These are phyloP conservation scores for Varecia variegata DNA, from an alignment of 2,797 vertebrate genomes.

Conservation along the genomic window DNA sequence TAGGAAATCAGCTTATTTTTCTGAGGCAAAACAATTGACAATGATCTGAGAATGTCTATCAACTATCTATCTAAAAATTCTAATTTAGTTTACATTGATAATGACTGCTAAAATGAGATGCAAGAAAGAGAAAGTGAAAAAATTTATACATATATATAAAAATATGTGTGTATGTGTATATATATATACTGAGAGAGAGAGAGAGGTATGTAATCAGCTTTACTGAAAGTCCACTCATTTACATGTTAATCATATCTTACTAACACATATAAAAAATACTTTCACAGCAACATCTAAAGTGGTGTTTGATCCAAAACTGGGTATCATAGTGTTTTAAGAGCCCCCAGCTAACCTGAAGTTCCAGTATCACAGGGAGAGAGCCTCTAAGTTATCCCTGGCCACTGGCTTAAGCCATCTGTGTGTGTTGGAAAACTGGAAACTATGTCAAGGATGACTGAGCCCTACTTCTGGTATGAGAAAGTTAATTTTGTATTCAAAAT, in stretches of 20 bases:
- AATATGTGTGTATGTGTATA: background rate
- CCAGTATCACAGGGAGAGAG: background rate
- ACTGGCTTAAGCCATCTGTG: background rate
- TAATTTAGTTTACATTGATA: constrained; percentile 30
- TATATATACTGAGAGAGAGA: background rate
- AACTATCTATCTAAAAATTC: constrained; percentile 38
- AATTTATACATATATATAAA: background rate
- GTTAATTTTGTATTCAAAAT: background rate
- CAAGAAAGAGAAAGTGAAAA: constrained; percentile 30
- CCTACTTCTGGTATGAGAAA: background rate
- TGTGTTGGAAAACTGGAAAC: background rate
- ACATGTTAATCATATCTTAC: background rate
- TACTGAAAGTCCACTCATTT: background rate
- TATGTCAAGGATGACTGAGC: background rate
- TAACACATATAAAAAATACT: background rate
- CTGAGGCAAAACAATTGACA: background rate
- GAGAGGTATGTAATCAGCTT: background rate
- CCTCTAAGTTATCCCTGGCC: background rate
- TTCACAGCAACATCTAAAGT: background rate
- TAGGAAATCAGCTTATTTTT: background rate
- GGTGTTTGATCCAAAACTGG: background rate
- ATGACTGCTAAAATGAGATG: constrained; percentile 33
- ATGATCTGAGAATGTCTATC: background rate
- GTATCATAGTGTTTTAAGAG: background rate
- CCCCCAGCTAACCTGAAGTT: too few species aligned